Conservation (phyloP, 2,113 vertebrate genomes). For the Salvelinus namaycush region DNA sequence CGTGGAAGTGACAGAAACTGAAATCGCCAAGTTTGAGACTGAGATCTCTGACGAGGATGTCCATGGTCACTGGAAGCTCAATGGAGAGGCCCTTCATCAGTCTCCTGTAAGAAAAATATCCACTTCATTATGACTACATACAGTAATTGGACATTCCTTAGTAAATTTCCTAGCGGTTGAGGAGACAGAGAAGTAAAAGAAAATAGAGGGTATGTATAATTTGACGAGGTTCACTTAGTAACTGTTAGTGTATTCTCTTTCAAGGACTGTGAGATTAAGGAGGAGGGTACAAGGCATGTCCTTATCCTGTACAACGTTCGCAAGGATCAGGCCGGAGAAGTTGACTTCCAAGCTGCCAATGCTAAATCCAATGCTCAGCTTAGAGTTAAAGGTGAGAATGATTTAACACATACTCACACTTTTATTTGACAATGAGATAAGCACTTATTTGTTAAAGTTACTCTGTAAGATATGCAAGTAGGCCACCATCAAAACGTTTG, state of each 20-base stretch:
- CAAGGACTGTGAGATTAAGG: constrained; percentile 91
- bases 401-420: constrained; percentile 1
- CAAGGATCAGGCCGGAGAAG: constrained; percentile 85
- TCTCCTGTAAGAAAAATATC: constrained; percentile 81
- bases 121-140: not conserved
- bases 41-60: constrained; percentile 94
- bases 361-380: constrained; percentile 93
- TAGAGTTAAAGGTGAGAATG: constrained; percentile 88
- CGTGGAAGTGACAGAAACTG: constrained; percentile 92
- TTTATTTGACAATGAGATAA: not conserved
- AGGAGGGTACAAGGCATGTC: constrained; percentile 87
- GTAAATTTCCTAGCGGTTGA: not conserved
- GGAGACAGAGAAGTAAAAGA: no score
- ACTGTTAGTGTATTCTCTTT: constrained; percentile 9
- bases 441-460: no score
- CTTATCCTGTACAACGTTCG: constrained; percentile 88
- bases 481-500: not conserved
- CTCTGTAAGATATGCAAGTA: not conserved
- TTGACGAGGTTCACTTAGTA: not conserved
- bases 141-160: not conserved
- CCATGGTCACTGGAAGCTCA: constrained; percentile 92
- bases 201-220: not conserved
- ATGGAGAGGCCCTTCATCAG: constrained; percentile 85
- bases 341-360: constrained; percentile 94
- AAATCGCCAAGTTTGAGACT: constrained; percentile 91